These are phyloP conservation scores for Rapana venosa DNA, from an alignment of 2,888 invertebrate genomes.

Conservation along the genomic window DNA sequence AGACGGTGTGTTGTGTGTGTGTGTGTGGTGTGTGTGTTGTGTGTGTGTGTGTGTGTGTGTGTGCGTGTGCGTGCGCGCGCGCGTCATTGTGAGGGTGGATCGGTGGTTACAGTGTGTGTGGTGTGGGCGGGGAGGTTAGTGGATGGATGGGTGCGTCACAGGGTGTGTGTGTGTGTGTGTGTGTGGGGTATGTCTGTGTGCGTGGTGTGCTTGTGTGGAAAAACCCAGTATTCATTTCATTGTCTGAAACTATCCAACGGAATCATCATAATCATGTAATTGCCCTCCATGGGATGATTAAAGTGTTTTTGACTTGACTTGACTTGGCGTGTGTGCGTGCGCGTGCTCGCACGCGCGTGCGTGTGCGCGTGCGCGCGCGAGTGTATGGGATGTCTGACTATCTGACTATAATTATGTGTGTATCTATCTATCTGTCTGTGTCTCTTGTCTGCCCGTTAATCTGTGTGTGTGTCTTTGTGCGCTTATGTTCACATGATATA, in stretches of 20 bases:
- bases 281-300: too few species aligned
- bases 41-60: slow-evolving; percentile 8
- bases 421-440: neutral
- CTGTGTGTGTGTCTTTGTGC: neutral
- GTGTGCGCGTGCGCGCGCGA: too few species aligned
- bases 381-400: too few species aligned
- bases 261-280: too few species aligned
- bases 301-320: too few species aligned
- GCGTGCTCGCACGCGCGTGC: too few species aligned
- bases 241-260: too few species aligned
- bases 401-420: neutral
- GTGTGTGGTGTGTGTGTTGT: slow-evolving; percentile 27
- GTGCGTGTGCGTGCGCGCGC: neutral
- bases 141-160: neutral
- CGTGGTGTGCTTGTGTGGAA: too few species aligned
- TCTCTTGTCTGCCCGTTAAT: neutral
- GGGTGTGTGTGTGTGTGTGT: neutral
- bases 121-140: neutral
- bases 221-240: too few species aligned
- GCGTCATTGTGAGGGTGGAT: neutral
- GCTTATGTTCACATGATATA: neutral
- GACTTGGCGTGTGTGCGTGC: too few species aligned
- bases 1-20: neutral
- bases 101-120: neutral
- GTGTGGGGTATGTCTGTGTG: neutral